Evolutionary conservation across 92 coral and sea anemone genomes (phyloP).

Genomic region (Nematostella vectensis): DNA sequence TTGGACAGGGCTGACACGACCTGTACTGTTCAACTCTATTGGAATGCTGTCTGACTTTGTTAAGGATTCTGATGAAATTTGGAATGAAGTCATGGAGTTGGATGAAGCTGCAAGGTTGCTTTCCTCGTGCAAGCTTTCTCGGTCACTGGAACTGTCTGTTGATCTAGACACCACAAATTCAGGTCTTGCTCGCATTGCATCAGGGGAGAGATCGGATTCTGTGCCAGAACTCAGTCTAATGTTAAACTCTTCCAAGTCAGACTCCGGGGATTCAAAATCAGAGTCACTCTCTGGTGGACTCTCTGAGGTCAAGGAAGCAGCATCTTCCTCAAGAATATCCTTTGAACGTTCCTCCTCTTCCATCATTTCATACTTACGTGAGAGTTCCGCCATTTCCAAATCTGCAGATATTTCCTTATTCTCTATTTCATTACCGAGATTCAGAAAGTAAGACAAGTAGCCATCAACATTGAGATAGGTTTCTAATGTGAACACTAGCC

Average conservation of each 20-base stretch:
- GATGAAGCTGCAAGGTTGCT: not conserved
- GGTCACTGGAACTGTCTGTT: conserved; percentile 46
- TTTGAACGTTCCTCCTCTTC: conserved; percentile 37
- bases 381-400: conserved; percentile 75
- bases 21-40: conserved; percentile 18
- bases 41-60: conserved; percentile 16
- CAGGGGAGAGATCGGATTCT: conserved; percentile 17
- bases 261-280: conserved; percentile 84
- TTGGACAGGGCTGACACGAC: conserved; percentile 21
- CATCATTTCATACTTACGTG: conserved; percentile 54
- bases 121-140: conserved; percentile 38
- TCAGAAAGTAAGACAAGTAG: conserved; percentile 64
- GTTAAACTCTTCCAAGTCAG: conserved; percentile 61
- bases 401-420: conserved; percentile 59
- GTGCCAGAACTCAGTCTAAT: conserved; percentile 39
- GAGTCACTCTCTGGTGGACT: conserved; percentile 83
- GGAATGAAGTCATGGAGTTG: conserved; percentile 8
- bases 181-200: conserved; percentile 2
- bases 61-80: conserved; percentile 24
- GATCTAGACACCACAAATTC: conserved; percentile 12
- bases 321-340: conserved; percentile 9
- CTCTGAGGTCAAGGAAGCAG: conserved; percentile 44
- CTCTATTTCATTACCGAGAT: conserved; percentile 62
- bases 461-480: conserved; percentile 91
- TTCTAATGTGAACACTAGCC: conserved; percentile 79